Base-by-base conservation (phyloP, 2,113 vertebrate species). In the Plecturocebus donacophilus region DNA sequence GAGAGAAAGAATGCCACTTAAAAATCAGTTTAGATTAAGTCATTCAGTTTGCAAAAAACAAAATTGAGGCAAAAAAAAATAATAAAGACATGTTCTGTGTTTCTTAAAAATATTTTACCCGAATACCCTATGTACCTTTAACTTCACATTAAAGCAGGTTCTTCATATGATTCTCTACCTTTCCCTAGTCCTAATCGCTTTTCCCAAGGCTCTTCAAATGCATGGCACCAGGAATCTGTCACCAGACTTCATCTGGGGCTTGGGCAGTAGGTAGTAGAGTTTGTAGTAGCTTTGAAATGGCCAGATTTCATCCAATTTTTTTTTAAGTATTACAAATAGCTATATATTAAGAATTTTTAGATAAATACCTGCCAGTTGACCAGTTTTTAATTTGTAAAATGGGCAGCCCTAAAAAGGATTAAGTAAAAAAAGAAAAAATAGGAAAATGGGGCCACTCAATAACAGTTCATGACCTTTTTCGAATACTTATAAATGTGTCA, bases 11-110 rank as follows among this genome's bases (percentile, higher is more conserved):
- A 40, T 42, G 5, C 16, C 75, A 0, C 30, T 89, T 83, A 38
- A 71, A 68, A 77, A 66, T 75, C 54, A 89, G 84, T 92, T 97
- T 76, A 90, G 14, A 70, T 96, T 95, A 87, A 90, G 56, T 76
- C 9, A 86, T 94, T 87, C n/a, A 52, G 8, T 66, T 90, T 90
- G 71, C 2, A 95, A 75, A 87, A 64, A 38, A 90, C 58, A 90
- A 95, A 95, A 88, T 8, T 47, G 25, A 90, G 30, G 45, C 5
- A 0, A 94, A 89, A 94, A 89, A 91, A 52, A 84, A 5, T 77
- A 85, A 54, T 75, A 68, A 87, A 87, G 5, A 32, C 8, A 61
- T n/a, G 0, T 27, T 35, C 14, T 86, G n/a, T 8, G 45, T 86
- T 38, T 84, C 3, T 83, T 13, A 38, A 32, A 17, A 45, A 0